Percentiles rank a stretch among this genome's conserved stretches.
phyloP scores from a whole-genome alignment of 1,140 invertebrate genomes.

The Cataglyphis hispanica region DNA sequence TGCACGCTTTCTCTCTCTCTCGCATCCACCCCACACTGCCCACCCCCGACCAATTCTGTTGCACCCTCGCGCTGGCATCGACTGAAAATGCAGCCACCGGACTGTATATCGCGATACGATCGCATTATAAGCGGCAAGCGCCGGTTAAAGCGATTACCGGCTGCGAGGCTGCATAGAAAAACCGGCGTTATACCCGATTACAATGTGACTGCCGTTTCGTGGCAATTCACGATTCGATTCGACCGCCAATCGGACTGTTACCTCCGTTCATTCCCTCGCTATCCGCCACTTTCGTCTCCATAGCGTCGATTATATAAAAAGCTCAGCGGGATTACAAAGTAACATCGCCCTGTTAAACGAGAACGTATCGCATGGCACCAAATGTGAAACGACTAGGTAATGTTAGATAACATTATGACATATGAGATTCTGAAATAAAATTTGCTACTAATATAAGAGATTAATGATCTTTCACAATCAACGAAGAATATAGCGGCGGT shows the following conservation, averaged over 20 bases:
- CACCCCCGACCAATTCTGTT: constrained; percentile 45
- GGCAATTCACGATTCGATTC: constrained; percentile 78
- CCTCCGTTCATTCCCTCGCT: background rate
- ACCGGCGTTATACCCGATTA: constrained; percentile 83
- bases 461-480: background rate
- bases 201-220: constrained; percentile 83
- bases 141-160: constrained; percentile 85
- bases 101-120: constrained; percentile 83
- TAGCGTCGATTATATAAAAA: constrained; percentile 83
- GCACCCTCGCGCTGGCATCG: constrained; percentile 58
- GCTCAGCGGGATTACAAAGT: constrained; percentile 82
- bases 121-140: constrained; percentile 84
- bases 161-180: constrained; percentile 79
- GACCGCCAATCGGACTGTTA: constrained; percentile 59
- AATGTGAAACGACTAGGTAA: constrained; percentile 41
- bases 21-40: constrained; percentile 14
- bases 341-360: constrained; percentile 79
- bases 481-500: constrained; percentile 14
- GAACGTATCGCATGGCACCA: constrained; percentile 63
- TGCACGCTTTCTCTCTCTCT: constrained; percentile 43
- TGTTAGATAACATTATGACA: constrained; percentile 32
- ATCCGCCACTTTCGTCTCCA: constrained; percentile 51
- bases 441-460: background rate
- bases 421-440: constrained; percentile 23
- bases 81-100: constrained; percentile 81